Base-by-base conservation (phyloP, 2,888 invertebrate species). In the Cactoblastis cactorum region DNA sequence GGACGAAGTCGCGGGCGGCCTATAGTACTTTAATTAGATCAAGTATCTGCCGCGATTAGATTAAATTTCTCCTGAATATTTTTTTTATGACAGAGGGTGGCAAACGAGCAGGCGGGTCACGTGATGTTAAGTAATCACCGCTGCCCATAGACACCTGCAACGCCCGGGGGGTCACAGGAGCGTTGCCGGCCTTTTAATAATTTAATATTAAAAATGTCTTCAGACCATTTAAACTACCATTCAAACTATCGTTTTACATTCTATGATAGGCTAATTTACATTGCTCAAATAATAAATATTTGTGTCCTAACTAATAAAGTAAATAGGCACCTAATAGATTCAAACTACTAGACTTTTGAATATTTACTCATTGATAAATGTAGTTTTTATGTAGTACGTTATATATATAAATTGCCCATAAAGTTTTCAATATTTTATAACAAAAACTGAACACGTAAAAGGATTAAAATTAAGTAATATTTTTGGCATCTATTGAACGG, bases 381-480 rank as follows among this genome's bases (percentile, higher is more conserved):
- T 12, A 19, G 9, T 35, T 47, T 19, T 47, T 35, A 14, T 35
- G 9, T 12, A 33, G 2, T 32, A 22, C 22, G 5, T 22, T 9
- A 28, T 28, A 28, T 28, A 28, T 9, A 9, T 9, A 19, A 14
- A 34, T 34, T 19, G n/a, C 9, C 17, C n/a, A 18, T 14, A 17
- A 45, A 34, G 19, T 15, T 17, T 28, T 43, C 28, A 24, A 43
- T 43, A 43, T 43, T 43, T 43, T 22, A 46, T n/a, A 9, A 46
- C 34, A 35, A 46, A 46, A 46, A 46, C 34, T 34, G 32, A 46
- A 46, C 45, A 34, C 41, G 41, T 75, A 76, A 81, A 83, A 82
- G 83, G 82, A 81, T 82, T 82, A 76, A 63, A 73, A 71, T 61
- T 61, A 53, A 56, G 61, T 62, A 61, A 72, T 62, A 73, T 75